A percentile compares a stretch with the other conserved stretches of the same genome.
Evolutionary conservation across 2,113 vertebrate species (phyloP).

Genomic region (Capra hircus): DNA sequence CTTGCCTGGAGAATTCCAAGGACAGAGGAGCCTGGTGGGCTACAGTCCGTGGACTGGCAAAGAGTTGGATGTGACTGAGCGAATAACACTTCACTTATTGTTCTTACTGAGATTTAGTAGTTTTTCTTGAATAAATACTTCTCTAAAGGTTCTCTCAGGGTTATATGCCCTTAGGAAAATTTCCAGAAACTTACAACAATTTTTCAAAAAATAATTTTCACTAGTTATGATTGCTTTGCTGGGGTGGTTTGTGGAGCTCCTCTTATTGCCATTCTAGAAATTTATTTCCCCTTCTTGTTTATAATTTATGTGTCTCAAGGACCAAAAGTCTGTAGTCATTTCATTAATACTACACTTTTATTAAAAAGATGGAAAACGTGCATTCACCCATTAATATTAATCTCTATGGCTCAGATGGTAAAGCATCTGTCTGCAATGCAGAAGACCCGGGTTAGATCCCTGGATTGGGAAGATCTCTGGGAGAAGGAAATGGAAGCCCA

Average conservation of each 20-base stretch:
- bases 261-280: neutral
- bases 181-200: neutral
- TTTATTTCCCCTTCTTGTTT: neutral
- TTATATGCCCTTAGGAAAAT: neutral
- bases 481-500: neutral
- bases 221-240: neutral
- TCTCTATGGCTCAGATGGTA: neutral
- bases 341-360: neutral
- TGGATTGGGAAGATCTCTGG: neutral
- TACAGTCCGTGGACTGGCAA: neutral
- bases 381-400: neutral
- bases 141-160: neutral
- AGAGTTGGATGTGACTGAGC: neutral
- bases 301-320: neutral
- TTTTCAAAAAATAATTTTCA: neutral
- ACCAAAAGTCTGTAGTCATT: neutral
- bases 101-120: neutral
- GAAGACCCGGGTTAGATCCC: neutral
- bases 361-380: neutral
- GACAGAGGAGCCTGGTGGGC: neutral
- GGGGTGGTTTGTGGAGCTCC: neutral
- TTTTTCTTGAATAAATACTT: neutral
- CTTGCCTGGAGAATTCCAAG: neutral
- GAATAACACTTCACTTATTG: neutral
- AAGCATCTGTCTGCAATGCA: neutral